Evolutionary conservation across 2,888 invertebrate species (phyloP).

Genomic region (Coelinius sp.): DNA sequence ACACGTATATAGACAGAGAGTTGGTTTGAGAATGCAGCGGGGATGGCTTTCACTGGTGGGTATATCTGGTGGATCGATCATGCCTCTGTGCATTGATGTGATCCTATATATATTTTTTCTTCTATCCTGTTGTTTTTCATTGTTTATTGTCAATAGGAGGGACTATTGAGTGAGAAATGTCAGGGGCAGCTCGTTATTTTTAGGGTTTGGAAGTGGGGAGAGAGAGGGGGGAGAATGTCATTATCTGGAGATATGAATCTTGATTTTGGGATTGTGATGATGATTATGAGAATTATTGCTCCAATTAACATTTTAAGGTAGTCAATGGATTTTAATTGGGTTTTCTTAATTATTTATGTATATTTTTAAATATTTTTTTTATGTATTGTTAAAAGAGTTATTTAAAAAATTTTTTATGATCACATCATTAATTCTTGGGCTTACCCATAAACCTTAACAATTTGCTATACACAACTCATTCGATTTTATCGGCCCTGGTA

Average conservation of each 20-base stretch:
- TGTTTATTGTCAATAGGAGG: not conserved
- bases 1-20: not conserved
- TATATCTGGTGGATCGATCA: slow-evolving; percentile 8
- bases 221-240: not conserved
- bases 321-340: too few relatives aligned
- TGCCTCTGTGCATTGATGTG: slow-evolving; percentile 17
- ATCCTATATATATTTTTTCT: slow-evolving; percentile 7
- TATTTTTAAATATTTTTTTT: too few relatives aligned
- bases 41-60: slow-evolving; percentile 14
- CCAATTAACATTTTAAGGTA: not conserved
- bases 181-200: not conserved
- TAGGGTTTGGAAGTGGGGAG: too few relatives aligned
- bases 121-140: not conserved
- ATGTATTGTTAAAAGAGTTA: too few relatives aligned
- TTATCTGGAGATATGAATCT: not conserved
- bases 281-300: slow-evolving; percentile 4
- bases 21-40: not conserved
- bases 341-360: too few relatives aligned
- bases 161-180: not conserved
- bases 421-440: not conserved
- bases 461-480: slow-evolving; percentile 23
- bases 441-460: slow-evolving; percentile 23
- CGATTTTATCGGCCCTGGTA: slow-evolving; percentile 1
- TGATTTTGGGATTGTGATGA: not conserved
- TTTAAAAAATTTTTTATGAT: not conserved